These are phyloP conservation scores for Halcyon leucocephala DNA, from an alignment of 2,797 vertebrate genomes.

Conservation along the genomic window DNA sequence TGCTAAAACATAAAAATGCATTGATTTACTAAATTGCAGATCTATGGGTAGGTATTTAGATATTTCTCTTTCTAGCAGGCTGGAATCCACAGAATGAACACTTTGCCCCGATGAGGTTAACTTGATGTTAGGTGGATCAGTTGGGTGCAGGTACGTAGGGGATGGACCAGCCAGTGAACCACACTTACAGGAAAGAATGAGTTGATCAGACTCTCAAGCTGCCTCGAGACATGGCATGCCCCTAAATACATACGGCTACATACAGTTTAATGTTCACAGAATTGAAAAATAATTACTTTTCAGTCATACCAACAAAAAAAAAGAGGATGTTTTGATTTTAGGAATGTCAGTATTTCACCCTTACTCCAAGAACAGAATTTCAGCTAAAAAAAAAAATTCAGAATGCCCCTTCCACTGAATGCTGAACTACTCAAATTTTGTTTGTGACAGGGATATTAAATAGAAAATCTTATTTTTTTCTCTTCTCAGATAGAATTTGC, in stretches of 20 bases:
- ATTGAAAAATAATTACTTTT: background rate
- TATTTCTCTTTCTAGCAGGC: background rate
- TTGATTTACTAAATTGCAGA: background rate
- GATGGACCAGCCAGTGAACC: background rate
- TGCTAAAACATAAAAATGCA: background rate
- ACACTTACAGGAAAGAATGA: background rate
- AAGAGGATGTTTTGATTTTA: background rate
- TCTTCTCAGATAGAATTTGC: background rate
- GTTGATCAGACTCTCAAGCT: background rate
- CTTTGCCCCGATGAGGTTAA: background rate
- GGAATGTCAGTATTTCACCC: background rate
- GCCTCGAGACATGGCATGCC: background rate
- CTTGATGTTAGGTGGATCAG: background rate
- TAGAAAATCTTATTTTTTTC: background rate
- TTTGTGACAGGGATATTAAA: background rate
- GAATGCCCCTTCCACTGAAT: background rate
- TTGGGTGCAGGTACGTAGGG: rapidly evolving
- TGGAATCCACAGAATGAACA: background rate
- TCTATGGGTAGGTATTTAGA: background rate
- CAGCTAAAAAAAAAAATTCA: background rate
- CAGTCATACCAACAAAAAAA: background rate
- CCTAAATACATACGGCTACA: background rate
- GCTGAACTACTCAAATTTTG: background rate
- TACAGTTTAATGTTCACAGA: background rate
- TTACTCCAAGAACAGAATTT: background rate